Percentiles rank a stretch among this genome's conserved stretches.
Conservation (phyloP, 2,888 invertebrate species). For the Andrena trimmerana region DNA sequence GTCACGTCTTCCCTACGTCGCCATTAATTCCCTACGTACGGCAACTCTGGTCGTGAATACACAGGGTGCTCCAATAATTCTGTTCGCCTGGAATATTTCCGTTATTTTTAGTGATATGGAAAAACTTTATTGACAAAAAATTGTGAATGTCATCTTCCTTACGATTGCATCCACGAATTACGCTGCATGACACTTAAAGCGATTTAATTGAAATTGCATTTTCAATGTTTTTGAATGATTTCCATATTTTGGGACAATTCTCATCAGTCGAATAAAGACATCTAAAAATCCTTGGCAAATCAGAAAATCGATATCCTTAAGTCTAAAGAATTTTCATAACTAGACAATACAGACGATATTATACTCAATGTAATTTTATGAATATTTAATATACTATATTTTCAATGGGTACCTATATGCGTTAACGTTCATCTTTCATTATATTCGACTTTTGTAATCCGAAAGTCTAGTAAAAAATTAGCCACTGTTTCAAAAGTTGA, state of each 20-base stretch:
- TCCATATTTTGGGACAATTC: neutral
- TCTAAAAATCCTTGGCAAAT: neutral
- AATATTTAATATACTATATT: neutral
- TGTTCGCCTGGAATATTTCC: too few relatives aligned
- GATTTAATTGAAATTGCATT: constrained; percentile 8
- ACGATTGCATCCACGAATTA: neutral
- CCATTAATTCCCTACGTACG: too few relatives aligned
- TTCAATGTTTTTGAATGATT: constrained; percentile 3
- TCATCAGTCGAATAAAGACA: neutral
- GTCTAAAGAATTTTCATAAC: neutral
- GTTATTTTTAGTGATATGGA: too few relatives aligned
- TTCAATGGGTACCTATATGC: neutral
- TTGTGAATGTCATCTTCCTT: neutral
- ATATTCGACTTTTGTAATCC: constrained; percentile 5
- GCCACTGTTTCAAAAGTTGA: neutral
- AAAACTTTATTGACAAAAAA: too few relatives aligned
- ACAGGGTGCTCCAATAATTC: too few relatives aligned
- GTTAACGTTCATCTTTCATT: neutral
- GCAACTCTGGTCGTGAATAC: too few relatives aligned
- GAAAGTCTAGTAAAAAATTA: neutral
- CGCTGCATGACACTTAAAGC: constrained; percentile 15
- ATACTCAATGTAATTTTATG: constrained; percentile 5
- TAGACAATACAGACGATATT: constrained; percentile 1
- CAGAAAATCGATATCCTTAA: neutral
- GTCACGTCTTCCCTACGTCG: too few relatives aligned